A percentile compares a stretch with the other conserved stretches of the same genome.
Evolutionary conservation across 1,140 invertebrate genomes (phyloP).

Genomic region (Drosophila yakuba): DNA sequence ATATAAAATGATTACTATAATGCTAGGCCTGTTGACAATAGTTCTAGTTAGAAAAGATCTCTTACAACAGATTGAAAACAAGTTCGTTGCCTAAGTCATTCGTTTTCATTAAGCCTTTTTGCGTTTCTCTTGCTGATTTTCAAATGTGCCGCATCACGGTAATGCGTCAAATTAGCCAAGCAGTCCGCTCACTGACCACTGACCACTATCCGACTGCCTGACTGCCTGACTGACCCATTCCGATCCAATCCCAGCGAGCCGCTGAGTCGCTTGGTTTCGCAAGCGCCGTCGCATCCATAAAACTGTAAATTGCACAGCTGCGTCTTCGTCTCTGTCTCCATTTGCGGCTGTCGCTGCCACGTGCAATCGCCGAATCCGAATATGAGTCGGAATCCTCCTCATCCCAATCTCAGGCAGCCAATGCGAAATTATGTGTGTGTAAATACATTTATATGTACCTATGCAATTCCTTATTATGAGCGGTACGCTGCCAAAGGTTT

Average conservation of each 20-base stretch:
- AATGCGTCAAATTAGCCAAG: constrained; percentile 57
- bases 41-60: not conserved
- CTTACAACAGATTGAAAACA: constrained; percentile 18
- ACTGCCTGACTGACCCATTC: constrained; percentile 46
- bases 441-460: constrained; percentile 37
- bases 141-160: constrained; percentile 49
- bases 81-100: constrained; percentile 75
- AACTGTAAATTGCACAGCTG: constrained; percentile 79
- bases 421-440: constrained; percentile 52
- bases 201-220: constrained; percentile 36
- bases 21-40: not conserved
- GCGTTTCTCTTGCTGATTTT: constrained; percentile 21
- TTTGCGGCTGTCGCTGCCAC: constrained; percentile 62
- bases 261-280: constrained; percentile 48
- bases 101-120: constrained; percentile 19
- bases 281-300: constrained; percentile 69
- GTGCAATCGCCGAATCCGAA: constrained; percentile 55
- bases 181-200: constrained; percentile 18
- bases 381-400: not conserved
- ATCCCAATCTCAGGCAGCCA: constrained; percentile 46
- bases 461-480: constrained; percentile 79
- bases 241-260: constrained; percentile 51
- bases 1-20: too few species aligned
- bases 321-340: constrained; percentile 59
- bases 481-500: constrained; percentile 57